A percentile compares a stretch with the other conserved stretches of the same genome.
These are phyloP conservation scores for Motacilla tschutschensis DNA, from an alignment of 2,113 vertebrate species.

Conservation along the genomic window DNA sequence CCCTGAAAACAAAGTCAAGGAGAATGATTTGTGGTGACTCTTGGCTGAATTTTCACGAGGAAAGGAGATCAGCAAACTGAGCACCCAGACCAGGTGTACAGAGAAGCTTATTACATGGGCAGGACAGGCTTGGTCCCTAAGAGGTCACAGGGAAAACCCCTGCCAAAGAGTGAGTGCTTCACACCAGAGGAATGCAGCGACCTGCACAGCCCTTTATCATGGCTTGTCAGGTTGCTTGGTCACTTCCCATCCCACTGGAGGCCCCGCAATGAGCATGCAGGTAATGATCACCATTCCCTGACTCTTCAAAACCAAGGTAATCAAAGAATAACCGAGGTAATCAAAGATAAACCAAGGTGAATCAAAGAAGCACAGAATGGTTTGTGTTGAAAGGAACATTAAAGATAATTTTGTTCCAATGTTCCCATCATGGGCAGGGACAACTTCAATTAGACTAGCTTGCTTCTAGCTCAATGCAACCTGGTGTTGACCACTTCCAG, in stretches of 20 bases:
- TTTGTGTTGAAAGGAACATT: background rate
- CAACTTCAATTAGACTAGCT: background rate
- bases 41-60: background rate
- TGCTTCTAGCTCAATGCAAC: background rate
- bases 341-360: background rate
- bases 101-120: background rate
- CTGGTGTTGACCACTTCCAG: background rate
- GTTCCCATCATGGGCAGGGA: background rate
- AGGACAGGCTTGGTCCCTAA: background rate
- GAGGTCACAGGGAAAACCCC: background rate
- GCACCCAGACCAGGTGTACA: accelerated
- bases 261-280: accelerated
- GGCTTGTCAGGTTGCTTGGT: accelerated
- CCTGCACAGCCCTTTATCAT: background rate
- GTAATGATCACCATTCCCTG: background rate
- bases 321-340: background rate
- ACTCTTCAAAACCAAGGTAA: background rate
- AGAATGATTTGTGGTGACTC: background rate
- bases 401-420: background rate
- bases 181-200: background rate
- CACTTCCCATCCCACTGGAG: too few relatives aligned
- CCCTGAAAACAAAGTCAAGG: background rate
- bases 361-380: background rate
- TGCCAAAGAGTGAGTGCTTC: background rate
- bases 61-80: background rate